Evolutionary conservation across 2,113 vertebrate genomes (phyloP).

Genomic region (Parotia lawesii): DNA sequence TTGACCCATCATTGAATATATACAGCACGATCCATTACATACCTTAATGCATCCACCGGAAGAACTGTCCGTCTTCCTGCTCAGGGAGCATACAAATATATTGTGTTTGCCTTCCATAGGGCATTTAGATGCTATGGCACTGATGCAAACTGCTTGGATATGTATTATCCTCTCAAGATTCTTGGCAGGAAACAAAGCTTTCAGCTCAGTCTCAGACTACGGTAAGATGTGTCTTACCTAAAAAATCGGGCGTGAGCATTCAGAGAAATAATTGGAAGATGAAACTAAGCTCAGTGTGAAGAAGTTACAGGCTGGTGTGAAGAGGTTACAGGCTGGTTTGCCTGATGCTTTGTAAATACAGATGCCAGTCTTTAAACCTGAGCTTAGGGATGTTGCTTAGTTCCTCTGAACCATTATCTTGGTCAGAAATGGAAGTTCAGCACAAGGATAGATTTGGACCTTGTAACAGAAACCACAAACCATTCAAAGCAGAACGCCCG

Average conservation of each 20-base stretch:
- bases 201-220: background rate
- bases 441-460: background rate
- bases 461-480: background rate
- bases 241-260: background rate
- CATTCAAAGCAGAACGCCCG: background rate
- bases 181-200: constrained; percentile 18
- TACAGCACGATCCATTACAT: background rate
- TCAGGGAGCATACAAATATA: background rate
- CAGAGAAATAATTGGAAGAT: background rate
- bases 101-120: background rate
- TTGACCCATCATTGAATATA: background rate
- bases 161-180: background rate
- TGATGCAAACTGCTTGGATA: background rate
- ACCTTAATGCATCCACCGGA: background rate
- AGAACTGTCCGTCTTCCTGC: background rate
- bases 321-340: background rate
- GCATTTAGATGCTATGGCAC: background rate
- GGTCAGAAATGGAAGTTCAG: background rate
- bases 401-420: background rate
- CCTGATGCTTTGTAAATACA: background rate
- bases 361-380: background rate
- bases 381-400: background rate
- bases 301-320: background rate
- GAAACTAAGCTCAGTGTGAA: background rate
- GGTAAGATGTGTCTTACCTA: background rate